These are phyloP conservation scores for Asobara japonica DNA, from an alignment of 1,140 invertebrate genomes.

Conservation along the genomic window DNA sequence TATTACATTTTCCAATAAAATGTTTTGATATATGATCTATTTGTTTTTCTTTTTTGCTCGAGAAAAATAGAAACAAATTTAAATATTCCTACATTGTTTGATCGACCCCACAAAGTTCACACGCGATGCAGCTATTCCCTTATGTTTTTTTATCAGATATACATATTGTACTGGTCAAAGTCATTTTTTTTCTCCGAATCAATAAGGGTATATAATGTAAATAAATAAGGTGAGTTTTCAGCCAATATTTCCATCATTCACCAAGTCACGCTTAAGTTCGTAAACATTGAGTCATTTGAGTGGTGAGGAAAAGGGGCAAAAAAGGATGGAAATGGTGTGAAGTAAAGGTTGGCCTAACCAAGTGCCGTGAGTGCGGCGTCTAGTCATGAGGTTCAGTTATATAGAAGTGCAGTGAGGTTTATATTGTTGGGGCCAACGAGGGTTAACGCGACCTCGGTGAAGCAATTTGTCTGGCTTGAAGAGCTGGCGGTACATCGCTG, in stretches of 20 bases:
- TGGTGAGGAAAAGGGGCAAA: background rate
- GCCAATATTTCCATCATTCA: constrained; percentile 1
- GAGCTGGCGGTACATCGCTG: background rate
- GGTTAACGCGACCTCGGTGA: constrained; percentile 29
- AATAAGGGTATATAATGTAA: background rate
- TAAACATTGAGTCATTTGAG: constrained; percentile 12
- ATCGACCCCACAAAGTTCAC: constrained; percentile 34
- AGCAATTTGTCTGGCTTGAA: constrained; percentile 32
- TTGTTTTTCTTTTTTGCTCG: background rate
- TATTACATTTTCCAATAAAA: too few species aligned
- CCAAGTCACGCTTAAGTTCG: background rate
- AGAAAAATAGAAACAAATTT: constrained; percentile 9
- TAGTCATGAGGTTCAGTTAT: background rate
- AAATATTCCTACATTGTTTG: constrained; percentile 30
- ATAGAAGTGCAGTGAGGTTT: background rate
- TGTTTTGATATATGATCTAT: too few species aligned
- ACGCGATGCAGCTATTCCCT: constrained; percentile 41
- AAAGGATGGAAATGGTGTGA: constrained; percentile 1
- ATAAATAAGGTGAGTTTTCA: background rate
- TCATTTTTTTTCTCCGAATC: constrained; percentile 23
- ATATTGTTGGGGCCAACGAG: constrained; percentile 11
- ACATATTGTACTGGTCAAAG: constrained; percentile 33
- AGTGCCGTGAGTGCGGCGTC: background rate
- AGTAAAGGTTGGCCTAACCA: constrained; percentile 13
- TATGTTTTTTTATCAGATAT: constrained; percentile 29